These are phyloP conservation scores for Megalopta genalis DNA, from an alignment of 1,140 invertebrate species.

Conservation along the genomic window DNA sequence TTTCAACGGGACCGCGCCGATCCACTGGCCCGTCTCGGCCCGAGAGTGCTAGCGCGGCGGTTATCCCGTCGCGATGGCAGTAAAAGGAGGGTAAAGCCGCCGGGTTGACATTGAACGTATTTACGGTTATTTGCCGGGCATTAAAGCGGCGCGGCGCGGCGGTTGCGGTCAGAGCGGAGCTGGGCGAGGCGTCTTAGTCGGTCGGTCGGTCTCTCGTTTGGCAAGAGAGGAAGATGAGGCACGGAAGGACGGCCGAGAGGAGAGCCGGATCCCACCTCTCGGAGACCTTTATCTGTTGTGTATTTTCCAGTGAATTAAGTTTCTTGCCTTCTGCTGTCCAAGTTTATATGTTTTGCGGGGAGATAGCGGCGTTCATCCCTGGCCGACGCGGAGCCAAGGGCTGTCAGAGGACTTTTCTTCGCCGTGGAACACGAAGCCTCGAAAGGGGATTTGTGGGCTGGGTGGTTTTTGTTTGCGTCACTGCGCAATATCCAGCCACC, in stretches of 20 bases:
- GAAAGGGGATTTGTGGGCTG: conserved; percentile 22
- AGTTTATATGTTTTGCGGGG: conserved; percentile 68
- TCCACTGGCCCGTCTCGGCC: neutral
- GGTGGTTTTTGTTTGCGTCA: conserved; percentile 69
- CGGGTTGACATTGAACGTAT: conserved; percentile 53
- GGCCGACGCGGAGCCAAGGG: conserved; percentile 43
- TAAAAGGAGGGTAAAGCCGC: conserved; percentile 27
- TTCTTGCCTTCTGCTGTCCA: conserved; percentile 67
- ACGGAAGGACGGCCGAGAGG: too few relatives aligned
- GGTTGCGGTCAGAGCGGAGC: conserved; percentile 12
- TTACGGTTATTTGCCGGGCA: conserved; percentile 60
- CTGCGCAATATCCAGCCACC: conserved; percentile 64
- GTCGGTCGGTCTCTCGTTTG: conserved; percentile 47
- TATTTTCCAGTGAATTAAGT: conserved; percentile 72
- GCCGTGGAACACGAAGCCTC: neutral
- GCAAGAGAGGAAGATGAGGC: neutral
- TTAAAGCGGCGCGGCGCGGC: conserved; percentile 43
- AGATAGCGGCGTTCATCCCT: conserved; percentile 61
- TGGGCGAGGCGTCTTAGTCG: conserved; percentile 17
- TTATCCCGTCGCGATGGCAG: neutral
- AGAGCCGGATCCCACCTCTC: neutral
- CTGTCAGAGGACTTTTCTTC: conserved; percentile 45
- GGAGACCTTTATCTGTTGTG: conserved; percentile 69
- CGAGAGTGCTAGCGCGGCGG: neutral
- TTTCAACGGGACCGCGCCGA: conserved; percentile 24